Conservation (phyloP, 2,113 vertebrate species). For the Taxidea taxus region DNA sequence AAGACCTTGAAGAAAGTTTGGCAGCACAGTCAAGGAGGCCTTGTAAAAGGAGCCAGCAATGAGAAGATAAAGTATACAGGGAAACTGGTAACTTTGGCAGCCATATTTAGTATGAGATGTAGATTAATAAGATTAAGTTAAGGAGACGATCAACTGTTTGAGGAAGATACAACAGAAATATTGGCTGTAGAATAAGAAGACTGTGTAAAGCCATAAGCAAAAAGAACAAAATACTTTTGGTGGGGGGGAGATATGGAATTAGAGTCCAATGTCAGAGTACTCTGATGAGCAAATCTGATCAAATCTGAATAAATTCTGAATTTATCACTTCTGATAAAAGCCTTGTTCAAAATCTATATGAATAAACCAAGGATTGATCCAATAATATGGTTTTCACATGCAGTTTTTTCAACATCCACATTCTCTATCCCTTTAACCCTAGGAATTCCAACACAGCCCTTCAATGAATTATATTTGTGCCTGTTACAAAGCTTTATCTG, state of each 20-base stretch:
- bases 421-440: neutral
- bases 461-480: neutral
- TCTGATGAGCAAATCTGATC: neutral
- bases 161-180: neutral
- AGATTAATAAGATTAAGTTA: neutral
- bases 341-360: neutral
- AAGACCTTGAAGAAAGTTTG: neutral
- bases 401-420: neutral
- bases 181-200: neutral
- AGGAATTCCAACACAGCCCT: neutral
- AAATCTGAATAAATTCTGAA: neutral
- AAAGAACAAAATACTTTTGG: neutral
- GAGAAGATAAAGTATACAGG: neutral
- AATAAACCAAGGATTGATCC: neutral
- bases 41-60: neutral
- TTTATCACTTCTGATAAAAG: neutral
- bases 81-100: neutral
- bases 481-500: neutral
- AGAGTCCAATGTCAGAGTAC: neutral
- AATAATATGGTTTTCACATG: neutral
- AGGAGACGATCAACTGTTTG: neutral
- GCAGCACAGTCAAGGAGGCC: neutral
- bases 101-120: neutral
- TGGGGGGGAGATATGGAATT: fast-evolving
- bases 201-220: neutral